These are phyloP conservation scores for Theristicus caerulescens DNA, from an alignment of 2,113 vertebrate species.

Conservation along the genomic window DNA sequence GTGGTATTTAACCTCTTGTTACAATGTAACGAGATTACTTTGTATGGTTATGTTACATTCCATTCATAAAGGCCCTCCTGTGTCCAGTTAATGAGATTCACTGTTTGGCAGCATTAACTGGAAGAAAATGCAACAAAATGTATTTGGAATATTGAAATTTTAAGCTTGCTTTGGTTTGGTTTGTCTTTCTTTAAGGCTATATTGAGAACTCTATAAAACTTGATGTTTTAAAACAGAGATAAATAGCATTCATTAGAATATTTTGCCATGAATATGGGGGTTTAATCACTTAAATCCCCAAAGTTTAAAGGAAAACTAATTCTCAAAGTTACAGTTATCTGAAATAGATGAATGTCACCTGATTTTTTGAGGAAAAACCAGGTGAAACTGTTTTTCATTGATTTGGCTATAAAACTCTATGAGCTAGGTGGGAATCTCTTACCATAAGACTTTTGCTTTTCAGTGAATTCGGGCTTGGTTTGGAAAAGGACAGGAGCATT, in stretches of 20 bases:
- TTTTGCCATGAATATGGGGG: rapidly evolving
- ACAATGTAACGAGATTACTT: conserved; percentile 58
- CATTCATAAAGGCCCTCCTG: conserved; percentile 53
- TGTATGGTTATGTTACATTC: conserved; percentile 31
- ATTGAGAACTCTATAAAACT: not conserved
- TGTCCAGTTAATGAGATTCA: conserved; percentile 45
- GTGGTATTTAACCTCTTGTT: conserved; percentile 62
- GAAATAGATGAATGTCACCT: not conserved
- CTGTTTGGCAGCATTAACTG: not conserved
- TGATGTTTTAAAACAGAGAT: not conserved
- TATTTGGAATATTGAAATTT: not conserved
- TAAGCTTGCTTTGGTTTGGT: not conserved
- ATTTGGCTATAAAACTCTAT: not conserved
- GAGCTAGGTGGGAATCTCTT: rapidly evolving
- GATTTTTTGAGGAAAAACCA: not conserved
- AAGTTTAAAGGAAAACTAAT: not conserved
- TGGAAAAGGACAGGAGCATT: not conserved
- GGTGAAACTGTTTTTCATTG: not conserved
- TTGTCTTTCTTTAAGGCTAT: not conserved
- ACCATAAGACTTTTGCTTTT: rapidly evolving
- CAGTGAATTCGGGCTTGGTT: not conserved
- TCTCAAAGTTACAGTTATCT: not conserved
- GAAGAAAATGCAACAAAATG: not conserved
- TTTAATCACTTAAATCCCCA: not conserved
- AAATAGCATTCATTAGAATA: not conserved